Base-by-base conservation (phyloP, 2,888 invertebrate species). In the Hyalella azteca region DNA sequence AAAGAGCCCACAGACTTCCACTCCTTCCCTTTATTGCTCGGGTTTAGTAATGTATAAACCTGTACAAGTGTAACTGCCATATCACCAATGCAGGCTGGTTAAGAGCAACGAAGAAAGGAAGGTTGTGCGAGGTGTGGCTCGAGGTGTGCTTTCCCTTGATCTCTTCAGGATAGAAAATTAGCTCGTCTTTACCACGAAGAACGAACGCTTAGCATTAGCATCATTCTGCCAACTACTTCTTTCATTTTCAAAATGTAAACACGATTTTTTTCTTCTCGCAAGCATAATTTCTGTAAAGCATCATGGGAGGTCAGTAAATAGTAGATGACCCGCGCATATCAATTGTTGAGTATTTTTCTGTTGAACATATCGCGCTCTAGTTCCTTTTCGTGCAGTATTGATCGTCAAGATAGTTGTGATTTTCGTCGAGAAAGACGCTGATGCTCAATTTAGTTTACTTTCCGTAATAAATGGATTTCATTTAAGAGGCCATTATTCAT, bases 71-170 rank as follows among this genome's bases (percentile, higher is more conserved):
- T n/a, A n/a, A n/a, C n/a, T n/a, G n/a, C n/a, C n/a, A n/a, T n/a
- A n/a, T n/a, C n/a, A n/a, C n/a, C n/a, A n/a, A n/a, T n/a, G n/a
- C n/a, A n/a, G n/a, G n/a, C n/a, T n/a, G n/a, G n/a, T n/a, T n/a
- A n/a, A n/a, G n/a, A n/a, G n/a, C n/a, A 13, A 3, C 36, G 36
- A 29, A 66, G 22, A 29, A n/a, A 66, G 32, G 66, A 66, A 66
- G 66, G 39, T 36, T 36, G 32, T 36, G 36, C n/a, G 66, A 66
- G 19, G 66, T 66, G 36, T 66, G 26, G 36, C 66, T 66, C 66
- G 32, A 66, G 66, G 36, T 29, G 36, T 66, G 66, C 66, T 66
- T 66, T 66, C 66, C 66, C 29, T 66, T 66, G 66, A 66, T 66
- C 66, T 66, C 66, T 66, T 66, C 66, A 66, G 66, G 66, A 66